These are phyloP conservation scores for Malaclemys terrapin DNA, from an alignment of 2,113 vertebrate species.

Conservation along the genomic window DNA sequence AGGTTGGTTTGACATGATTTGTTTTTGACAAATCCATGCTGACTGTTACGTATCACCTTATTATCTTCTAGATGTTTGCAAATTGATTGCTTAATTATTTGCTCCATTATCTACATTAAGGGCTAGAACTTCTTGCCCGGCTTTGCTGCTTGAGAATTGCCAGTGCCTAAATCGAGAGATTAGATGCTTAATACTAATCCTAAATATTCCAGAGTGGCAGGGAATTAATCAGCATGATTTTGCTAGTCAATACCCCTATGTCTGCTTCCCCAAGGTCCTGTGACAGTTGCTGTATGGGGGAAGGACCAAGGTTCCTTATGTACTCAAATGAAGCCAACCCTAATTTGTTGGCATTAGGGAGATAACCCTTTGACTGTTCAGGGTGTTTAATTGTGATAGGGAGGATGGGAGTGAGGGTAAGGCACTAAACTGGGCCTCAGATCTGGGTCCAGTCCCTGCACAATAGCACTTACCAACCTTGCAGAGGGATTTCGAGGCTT, in stretches of 20 bases:
- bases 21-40: too few relatives aligned
- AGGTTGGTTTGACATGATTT: too few relatives aligned
- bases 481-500: not conserved
- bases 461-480: not conserved
- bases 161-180: not conserved
- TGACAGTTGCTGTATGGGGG: not conserved
- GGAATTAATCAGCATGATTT: not conserved
- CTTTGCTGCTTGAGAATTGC: not conserved
- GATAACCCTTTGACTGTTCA: not conserved
- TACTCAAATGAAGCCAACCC: not conserved
- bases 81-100: too few relatives aligned
- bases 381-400: not conserved
- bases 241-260: not conserved
- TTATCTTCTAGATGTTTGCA: too few relatives aligned
- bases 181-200: not conserved
- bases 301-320: not conserved
- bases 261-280: not conserved
- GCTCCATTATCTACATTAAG: too few relatives aligned
- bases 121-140: not conserved
- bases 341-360: not conserved
- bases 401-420: not conserved
- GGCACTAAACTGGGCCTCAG: not conserved
- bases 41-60: too few relatives aligned
- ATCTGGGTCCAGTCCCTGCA: not conserved
- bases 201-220: not conserved